These are phyloP conservation scores for Microcebus ravelobensis DNA, from an alignment of 2,113 vertebrate genomes.

Conservation along the genomic window DNA sequence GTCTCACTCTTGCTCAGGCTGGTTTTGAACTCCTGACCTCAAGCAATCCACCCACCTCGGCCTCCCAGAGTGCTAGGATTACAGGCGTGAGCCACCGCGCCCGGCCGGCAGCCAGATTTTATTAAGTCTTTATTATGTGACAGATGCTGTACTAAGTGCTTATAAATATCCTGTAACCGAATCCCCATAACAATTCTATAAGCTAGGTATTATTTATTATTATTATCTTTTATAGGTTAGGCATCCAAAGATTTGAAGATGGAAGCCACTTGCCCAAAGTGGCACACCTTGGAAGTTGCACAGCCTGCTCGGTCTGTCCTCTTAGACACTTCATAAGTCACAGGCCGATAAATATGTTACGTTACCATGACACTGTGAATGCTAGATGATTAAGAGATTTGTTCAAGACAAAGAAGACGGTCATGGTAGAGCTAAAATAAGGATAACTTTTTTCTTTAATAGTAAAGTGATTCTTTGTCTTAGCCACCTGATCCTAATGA, in stretches of 20 bases:
- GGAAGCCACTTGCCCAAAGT: background rate
- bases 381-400: background rate
- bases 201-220: background rate
- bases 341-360: background rate
- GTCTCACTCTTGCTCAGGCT: too few species aligned
- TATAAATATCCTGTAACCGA: background rate
- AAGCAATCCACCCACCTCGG: too few species aligned
- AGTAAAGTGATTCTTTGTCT: background rate
- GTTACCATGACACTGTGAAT: background rate
- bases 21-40: too few species aligned
- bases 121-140: background rate
- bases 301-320: background rate
- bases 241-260: background rate
- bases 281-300: background rate
- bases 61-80: too few species aligned
- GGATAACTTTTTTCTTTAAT: background rate
- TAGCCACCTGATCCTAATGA: background rate
- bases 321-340: background rate
- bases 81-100: too few species aligned
- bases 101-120: background rate
- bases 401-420: constrained; percentile 5
- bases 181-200: background rate
- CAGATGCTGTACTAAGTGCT: background rate
- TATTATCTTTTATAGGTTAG: background rate
- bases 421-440: background rate